Conservation (phyloP, 2,113 vertebrate species). For the Oreocharis arfaki region DNA sequence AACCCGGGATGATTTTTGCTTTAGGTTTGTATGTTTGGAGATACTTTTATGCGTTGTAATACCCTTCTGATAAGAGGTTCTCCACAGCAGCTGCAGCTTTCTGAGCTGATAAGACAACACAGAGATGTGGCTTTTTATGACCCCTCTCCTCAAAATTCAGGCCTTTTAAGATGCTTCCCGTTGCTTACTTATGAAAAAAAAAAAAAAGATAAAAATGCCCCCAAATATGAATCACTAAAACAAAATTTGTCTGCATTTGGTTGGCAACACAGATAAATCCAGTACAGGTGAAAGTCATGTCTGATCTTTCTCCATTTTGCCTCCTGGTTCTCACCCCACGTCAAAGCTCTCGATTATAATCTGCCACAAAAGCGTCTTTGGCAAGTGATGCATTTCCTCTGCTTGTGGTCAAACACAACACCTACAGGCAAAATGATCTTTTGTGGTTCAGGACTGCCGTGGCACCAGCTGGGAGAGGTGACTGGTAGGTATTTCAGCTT, state of each 20-base stretch:
- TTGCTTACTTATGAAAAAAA: accelerated
- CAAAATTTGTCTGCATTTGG: not conserved
- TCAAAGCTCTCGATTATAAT: not conserved
- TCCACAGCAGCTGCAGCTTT: not conserved
- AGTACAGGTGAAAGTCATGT: not conserved
- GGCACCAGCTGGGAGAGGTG: not conserved
- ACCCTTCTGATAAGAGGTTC: not conserved
- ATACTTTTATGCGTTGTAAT: not conserved
- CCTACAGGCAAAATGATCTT: not conserved
- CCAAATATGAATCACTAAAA: not conserved
- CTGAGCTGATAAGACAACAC: not conserved
- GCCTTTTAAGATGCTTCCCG: not conserved
- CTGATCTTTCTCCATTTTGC: not conserved
- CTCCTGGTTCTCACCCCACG: not conserved
- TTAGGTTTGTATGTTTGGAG: not conserved
- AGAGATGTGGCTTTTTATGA: not conserved
- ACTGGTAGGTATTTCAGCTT: not conserved
- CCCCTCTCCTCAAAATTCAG: not conserved
- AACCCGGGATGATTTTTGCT: not conserved
- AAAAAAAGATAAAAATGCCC: not conserved
- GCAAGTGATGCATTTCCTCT: not conserved
- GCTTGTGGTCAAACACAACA: not conserved
- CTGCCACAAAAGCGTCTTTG: not conserved
- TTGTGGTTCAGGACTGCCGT: not conserved
- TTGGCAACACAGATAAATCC: not conserved